Conservation (phyloP, 2,797 vertebrate species). For the Crenuchus spilurus region DNA sequence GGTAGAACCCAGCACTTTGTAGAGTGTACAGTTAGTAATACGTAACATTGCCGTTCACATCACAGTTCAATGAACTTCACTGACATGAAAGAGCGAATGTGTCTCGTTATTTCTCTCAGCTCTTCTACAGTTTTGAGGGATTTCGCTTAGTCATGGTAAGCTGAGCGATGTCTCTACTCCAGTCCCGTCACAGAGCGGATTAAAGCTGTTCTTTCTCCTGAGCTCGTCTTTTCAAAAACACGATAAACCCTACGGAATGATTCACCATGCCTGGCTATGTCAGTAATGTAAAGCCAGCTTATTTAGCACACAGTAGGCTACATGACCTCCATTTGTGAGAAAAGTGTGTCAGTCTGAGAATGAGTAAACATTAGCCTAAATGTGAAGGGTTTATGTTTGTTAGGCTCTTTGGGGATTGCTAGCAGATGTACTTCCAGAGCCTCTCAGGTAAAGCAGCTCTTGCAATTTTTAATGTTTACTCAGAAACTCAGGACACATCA, state of each 20-base stretch:
- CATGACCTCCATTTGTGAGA: background rate
- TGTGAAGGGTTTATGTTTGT: background rate
- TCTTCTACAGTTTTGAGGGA: background rate
- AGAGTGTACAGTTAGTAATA: no score
- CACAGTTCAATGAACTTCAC: background rate
- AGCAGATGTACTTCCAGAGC: background rate
- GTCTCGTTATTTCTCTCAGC: background rate
- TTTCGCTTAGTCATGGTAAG: background rate
- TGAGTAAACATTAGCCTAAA: background rate
- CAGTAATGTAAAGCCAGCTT: background rate
- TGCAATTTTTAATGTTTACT: background rate
- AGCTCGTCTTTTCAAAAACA: conserved; percentile 6
- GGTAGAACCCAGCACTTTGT: no score
- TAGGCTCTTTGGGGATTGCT: background rate
- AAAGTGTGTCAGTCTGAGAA: conserved; percentile 4
- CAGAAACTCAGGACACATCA: background rate
- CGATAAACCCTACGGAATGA: background rate
- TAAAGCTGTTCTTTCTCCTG: background rate
- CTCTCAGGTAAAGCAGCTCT: background rate
- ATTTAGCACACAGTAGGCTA: background rate
- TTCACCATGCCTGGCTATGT: background rate
- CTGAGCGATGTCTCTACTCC: background rate
- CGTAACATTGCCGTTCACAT: no score
- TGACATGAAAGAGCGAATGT: background rate
- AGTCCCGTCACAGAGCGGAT: conserved; percentile 4